These are phyloP conservation scores for Meteorus colon DNA, from an alignment of 2,888 invertebrate genomes.

Conservation along the genomic window DNA sequence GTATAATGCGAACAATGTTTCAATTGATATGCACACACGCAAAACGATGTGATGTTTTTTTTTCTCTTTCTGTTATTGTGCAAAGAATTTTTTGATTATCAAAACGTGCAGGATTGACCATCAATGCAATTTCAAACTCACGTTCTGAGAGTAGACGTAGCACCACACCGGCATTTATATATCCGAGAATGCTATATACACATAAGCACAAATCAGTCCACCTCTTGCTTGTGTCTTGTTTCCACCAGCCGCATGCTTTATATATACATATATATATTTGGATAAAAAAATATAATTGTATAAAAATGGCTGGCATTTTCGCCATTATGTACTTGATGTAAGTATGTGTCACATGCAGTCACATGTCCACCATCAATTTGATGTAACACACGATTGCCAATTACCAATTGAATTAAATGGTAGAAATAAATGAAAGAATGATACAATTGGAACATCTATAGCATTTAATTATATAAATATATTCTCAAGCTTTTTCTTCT, in stretches of 20 bases:
- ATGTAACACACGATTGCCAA: not conserved
- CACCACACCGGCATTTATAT: constrained; percentile 26
- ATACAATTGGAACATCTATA: too few relatives aligned
- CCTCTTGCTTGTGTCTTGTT: constrained; percentile 12
- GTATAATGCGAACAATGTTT: not conserved
- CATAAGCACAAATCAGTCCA: not conserved
- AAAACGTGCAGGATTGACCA: constrained; percentile 2
- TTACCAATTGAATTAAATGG: not conserved
- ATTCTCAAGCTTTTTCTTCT: too few relatives aligned
- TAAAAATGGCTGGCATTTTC: constrained; percentile 1
- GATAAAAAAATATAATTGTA: not conserved
- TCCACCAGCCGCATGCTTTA: not conserved
- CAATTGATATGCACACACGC: not conserved
- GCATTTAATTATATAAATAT: too few relatives aligned
- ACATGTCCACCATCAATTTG: not conserved
- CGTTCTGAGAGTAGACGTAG: constrained; percentile 27
- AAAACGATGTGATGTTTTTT: not conserved
- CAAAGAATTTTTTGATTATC: not conserved
- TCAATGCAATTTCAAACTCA: constrained; percentile 2
- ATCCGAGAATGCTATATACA: constrained; percentile 9
- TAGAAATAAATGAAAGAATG: not conserved
- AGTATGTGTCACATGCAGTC: not conserved
- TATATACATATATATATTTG: not conserved
- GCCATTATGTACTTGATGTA: not conserved
- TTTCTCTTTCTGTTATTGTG: not conserved